Percentiles rank a stretch among this genome's conserved stretches.
phyloP scores from a whole-genome alignment of 2,797 vertebrate genomes.

The Erethizon dorsatum region DNA sequence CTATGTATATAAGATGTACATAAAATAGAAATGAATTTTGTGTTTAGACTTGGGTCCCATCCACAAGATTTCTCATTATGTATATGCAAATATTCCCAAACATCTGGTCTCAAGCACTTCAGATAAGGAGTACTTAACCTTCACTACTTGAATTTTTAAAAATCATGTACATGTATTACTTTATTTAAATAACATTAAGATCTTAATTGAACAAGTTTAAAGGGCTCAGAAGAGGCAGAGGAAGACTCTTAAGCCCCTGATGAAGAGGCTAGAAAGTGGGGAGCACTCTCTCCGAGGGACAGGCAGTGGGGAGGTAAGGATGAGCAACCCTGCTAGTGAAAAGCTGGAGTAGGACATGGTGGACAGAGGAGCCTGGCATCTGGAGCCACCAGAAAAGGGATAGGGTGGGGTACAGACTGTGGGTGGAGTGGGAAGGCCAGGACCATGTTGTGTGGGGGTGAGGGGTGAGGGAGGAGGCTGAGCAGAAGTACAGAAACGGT shows the following conservation, averaged over 20 bases:
- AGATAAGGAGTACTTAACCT: background rate
- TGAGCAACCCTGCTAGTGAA: background rate
- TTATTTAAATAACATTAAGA: slow-evolving; percentile 20
- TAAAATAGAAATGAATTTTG: background rate
- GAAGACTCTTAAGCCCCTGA: background rate
- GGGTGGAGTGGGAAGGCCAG: background rate
- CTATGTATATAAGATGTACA: background rate
- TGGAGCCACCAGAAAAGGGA: background rate
- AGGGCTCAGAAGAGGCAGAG: background rate
- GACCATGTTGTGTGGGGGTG: background rate
- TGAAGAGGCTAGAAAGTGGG: background rate
- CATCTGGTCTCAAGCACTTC: background rate
- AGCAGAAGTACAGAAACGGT: background rate
- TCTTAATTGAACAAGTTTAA: background rate
- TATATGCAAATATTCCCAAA: background rate
- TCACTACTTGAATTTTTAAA: slow-evolving; percentile 1
- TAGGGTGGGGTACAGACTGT: rapidly evolving
- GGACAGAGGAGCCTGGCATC: background rate
- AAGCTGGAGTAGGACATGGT: background rate
- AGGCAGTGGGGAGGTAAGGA: background rate
- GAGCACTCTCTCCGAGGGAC: background rate
- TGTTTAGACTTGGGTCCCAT: background rate
- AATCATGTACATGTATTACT: background rate
- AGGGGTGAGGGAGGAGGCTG: background rate
- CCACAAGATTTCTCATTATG: background rate